These are phyloP conservation scores for Drosophila tristis DNA, from an alignment of 1,140 invertebrate genomes.

Conservation along the genomic window DNA sequence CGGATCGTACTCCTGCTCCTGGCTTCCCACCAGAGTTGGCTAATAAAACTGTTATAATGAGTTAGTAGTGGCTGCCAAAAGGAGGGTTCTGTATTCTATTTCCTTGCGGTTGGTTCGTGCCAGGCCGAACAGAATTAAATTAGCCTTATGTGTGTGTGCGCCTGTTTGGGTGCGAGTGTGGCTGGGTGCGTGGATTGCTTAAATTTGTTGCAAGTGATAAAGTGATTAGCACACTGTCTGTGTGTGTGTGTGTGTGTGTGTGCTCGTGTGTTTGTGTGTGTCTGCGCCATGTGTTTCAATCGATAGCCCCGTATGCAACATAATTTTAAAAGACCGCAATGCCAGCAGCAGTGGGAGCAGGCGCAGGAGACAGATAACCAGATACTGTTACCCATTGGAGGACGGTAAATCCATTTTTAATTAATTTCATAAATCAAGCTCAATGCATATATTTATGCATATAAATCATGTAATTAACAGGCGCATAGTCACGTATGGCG, in stretches of 20 bases:
- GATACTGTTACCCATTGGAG: not conserved
- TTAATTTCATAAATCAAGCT: conserved; percentile 80
- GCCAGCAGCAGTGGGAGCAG: not conserved
- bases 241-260: not conserved
- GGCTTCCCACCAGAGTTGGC: conserved; percentile 33
- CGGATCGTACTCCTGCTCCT: too few species aligned
- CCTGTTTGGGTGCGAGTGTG: not conserved
- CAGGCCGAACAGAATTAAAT: conserved; percentile 62
- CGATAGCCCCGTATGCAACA: conserved; percentile 51
- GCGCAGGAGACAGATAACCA: too few species aligned
- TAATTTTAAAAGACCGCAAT: conserved; percentile 43
- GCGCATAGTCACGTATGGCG: conserved; percentile 46
- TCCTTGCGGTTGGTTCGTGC: conserved; percentile 46
- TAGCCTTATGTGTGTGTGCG: conserved; percentile 39
- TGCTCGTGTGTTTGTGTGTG: conserved; percentile 6
- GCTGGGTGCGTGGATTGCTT: conserved; percentile 5
- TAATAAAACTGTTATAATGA: conserved; percentile 81
- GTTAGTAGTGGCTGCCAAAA: conserved; percentile 28
- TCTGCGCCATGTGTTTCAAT: too few species aligned
- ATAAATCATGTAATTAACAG: conserved; percentile 83
- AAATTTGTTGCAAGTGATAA: conserved; percentile 64
- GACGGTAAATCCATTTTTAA: conserved; percentile 63
- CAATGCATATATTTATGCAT: conserved; percentile 65
- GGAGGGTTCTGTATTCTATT: conserved; percentile 14
- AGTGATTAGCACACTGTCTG: conserved; percentile 46